Evolutionary conservation across 2,113 vertebrate species (phyloP).

Genomic region (Columba livia): DNA sequence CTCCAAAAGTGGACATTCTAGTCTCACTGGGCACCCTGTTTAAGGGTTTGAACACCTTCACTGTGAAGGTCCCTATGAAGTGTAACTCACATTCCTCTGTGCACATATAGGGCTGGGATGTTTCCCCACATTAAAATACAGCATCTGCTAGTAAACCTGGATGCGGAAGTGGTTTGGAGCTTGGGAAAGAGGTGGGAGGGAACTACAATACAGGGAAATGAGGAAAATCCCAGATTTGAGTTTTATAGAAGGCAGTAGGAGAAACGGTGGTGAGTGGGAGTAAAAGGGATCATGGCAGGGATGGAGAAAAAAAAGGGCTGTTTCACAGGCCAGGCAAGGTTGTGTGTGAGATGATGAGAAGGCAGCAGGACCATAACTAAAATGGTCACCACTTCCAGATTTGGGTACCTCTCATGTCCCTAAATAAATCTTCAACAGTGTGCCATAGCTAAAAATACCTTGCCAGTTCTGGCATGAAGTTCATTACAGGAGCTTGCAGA

Average conservation of each 20-base stretch:
- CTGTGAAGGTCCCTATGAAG: neutral
- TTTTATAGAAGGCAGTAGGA: neutral
- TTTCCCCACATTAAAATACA: neutral
- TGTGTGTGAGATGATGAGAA: neutral
- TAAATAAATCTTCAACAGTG: slow-evolving; percentile 20
- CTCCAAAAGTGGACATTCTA: neutral
- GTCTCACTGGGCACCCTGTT: neutral
- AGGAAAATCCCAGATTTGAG: neutral
- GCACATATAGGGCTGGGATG: neutral
- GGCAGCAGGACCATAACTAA: neutral
- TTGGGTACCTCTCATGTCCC: neutral
- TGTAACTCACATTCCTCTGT: neutral
- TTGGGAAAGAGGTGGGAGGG: neutral
- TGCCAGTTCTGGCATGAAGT: neutral
- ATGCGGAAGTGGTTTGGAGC: neutral
- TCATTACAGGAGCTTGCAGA: slow-evolving; percentile 12
- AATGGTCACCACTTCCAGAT: slow-evolving; percentile 2
- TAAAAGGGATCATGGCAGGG: neutral
- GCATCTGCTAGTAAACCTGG: neutral
- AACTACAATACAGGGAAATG: neutral
- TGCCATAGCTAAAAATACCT: slow-evolving; percentile 23
- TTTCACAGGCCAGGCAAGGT: slow-evolving; percentile 12
- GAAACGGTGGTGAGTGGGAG: neutral
- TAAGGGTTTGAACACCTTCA: neutral
- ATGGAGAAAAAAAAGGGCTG: neutral